These are phyloP conservation scores for Pseudoips prasinana DNA, from an alignment of 2,888 invertebrate species.

Conservation along the genomic window DNA sequence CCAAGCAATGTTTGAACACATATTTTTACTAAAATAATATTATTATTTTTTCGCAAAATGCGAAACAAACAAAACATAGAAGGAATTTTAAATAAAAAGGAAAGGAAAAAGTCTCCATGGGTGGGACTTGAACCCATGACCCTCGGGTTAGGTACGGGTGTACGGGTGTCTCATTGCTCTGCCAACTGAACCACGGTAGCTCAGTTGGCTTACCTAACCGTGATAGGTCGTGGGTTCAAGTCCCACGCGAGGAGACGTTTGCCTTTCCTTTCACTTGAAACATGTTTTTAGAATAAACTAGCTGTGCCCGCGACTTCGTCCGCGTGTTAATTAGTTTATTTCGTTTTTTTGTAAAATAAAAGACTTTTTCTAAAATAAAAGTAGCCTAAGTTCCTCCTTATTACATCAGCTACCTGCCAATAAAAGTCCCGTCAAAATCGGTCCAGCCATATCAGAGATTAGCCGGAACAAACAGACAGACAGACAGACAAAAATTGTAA, in stretches of 20 bases:
- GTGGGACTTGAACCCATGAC: slow-evolving; percentile 3
- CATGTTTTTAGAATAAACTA: slow-evolving; percentile 6
- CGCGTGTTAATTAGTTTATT: no score
- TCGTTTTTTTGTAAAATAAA: no score
- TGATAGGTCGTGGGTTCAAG: slow-evolving; percentile 2
- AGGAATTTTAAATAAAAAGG: slow-evolving; percentile 2
- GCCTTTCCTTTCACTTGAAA: slow-evolving; percentile 6
- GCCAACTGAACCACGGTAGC: slow-evolving; percentile 4
- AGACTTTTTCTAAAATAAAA: no score
- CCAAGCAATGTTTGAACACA: slow-evolving; percentile 4
- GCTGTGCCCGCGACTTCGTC: no score
- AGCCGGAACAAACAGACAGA: no score
- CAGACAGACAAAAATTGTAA: no score
- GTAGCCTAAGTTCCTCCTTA: no score
- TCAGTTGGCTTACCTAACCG: slow-evolving; percentile 3
- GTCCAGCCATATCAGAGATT: no score
- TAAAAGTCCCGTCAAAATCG: no score
- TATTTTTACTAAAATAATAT: slow-evolving; percentile 3
- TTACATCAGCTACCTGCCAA: no score
- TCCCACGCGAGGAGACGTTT: slow-evolving; percentile 5
- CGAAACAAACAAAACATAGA: slow-evolving; percentile 1
- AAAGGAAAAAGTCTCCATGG: slow-evolving; percentile 1
- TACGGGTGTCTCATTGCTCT: slow-evolving; percentile 3
- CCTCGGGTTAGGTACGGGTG: slow-evolving; percentile 1
- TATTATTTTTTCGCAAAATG: slow-evolving; percentile 1